A percentile compares a stretch with the other conserved stretches of the same genome.
These are phyloP conservation scores for Azemiops feae DNA, from an alignment of 2,113 vertebrate genomes.

Conservation along the genomic window DNA sequence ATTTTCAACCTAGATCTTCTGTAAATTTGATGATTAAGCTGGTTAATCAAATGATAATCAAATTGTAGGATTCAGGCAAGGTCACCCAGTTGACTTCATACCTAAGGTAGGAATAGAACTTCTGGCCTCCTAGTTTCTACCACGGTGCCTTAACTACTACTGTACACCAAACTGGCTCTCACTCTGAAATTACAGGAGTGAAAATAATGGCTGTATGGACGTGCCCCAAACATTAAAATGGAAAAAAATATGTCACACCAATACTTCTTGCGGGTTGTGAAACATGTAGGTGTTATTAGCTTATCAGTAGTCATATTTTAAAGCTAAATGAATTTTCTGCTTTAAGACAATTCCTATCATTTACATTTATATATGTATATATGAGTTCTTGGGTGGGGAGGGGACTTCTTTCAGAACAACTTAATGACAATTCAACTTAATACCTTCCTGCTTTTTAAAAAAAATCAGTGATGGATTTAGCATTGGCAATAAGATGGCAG, in stretches of 20 bases:
- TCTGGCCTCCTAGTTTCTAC: neutral
- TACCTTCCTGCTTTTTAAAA: neutral
- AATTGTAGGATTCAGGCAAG: neutral
- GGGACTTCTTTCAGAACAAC: neutral
- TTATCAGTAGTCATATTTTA: neutral
- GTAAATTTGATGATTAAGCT: neutral
- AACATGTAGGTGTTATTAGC: neutral
- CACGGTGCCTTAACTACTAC: neutral
- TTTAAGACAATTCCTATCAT: conserved; percentile 35
- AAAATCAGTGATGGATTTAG: conserved; percentile 42
- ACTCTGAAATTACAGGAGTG: neutral
- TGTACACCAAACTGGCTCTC: neutral
- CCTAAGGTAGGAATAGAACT: neutral
- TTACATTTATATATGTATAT: conserved; percentile 12
- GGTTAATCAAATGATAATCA: neutral
- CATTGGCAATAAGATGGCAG: conserved; percentile 55
- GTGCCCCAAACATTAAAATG: neutral
- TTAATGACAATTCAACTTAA: conserved; percentile 16
- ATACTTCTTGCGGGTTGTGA: neutral
- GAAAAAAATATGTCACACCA: neutral
- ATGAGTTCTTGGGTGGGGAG: neutral
- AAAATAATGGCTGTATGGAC: neutral
- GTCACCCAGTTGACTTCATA: neutral
- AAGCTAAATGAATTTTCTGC: neutral
- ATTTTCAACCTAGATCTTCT: neutral